phyloP scores from a whole-genome alignment of 1,140 invertebrate genomes.

The Mesaphorura yosii region DNA sequence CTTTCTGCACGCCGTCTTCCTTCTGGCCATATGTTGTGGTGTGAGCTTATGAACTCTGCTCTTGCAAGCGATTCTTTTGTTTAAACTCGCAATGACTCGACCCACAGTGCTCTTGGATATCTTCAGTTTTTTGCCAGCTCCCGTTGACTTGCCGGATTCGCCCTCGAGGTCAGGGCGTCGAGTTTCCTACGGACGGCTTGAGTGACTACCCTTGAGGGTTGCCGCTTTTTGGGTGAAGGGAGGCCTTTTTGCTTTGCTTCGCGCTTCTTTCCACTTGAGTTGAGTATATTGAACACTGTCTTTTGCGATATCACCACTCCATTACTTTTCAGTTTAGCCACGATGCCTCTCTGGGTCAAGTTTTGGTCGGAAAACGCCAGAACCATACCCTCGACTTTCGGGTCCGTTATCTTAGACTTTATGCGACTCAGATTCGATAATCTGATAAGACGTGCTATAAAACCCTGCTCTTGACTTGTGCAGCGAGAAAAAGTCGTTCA shows the following conservation, averaged over 20 bases:
- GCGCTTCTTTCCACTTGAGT: not conserved
- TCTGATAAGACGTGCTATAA: not conserved
- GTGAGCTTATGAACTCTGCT: not conserved
- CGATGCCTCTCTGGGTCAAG: not conserved
- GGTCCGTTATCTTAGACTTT: not conserved
- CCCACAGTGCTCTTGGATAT: not conserved
- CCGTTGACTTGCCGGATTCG: not conserved
- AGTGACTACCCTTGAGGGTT: not conserved
- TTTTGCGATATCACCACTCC: not conserved
- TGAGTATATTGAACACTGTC: not conserved
- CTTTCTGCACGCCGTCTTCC: not conserved
- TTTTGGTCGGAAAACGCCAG: not conserved
- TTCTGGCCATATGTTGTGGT: not conserved
- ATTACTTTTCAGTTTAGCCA: not conserved
- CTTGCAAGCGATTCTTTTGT: not conserved
- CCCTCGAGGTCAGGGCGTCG: not conserved
- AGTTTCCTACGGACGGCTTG: not conserved
- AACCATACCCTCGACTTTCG: not conserved
- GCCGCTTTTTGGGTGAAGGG: not conserved
- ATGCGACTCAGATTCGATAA: not conserved
- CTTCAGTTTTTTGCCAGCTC: not conserved
- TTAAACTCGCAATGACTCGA: not conserved
- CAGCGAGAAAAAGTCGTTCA: not conserved
- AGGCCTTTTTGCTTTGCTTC: not conserved
- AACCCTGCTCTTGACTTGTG: not conserved